A percentile compares a stretch with the other conserved stretches of the same genome.
Conservation (phyloP, 2,113 vertebrate genomes). For the human (Homo sapiens) region DNA sequence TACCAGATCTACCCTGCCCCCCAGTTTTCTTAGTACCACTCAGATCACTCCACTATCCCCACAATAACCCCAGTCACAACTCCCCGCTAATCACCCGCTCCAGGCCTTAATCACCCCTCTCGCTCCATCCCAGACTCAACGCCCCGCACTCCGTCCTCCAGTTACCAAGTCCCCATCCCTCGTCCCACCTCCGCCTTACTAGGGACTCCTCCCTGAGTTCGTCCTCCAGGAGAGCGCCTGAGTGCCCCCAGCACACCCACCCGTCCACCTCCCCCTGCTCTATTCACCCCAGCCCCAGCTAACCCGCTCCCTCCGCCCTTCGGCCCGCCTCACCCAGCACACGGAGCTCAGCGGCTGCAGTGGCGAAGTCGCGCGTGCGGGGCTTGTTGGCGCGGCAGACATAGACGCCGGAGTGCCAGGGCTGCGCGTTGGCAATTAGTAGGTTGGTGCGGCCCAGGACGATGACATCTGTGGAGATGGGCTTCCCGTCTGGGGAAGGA, state of each 20-base stretch:
- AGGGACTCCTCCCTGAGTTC: background rate
- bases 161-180: background rate
- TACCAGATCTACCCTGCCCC: background rate
- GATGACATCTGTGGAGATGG: slow-evolving; percentile 94
- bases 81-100: background rate
- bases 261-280: background rate
- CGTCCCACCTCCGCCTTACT: background rate
- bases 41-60: background rate
- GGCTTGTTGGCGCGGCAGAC: slow-evolving; percentile 97
- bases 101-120: background rate
- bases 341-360: slow-evolving; percentile 91
- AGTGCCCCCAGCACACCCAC: background rate
- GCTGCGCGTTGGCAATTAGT: slow-evolving; percentile 91
- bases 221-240: background rate
- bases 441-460: slow-evolving; percentile 94
- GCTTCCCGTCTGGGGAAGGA: slow-evolving; percentile 90
- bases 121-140: background rate
- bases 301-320: background rate
- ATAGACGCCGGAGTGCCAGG: slow-evolving; percentile 93
- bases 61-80: background rate
- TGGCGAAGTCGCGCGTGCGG: slow-evolving; percentile 93
- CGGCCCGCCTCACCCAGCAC: slow-evolving; percentile 89
- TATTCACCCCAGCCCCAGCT: no score
- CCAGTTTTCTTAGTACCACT: background rate
- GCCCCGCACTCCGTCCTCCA: background rate